Evolutionary conservation across 2,888 invertebrate species (phyloP), one percentile per base, ranked within the genome.

Genomic region (Exocentrus adspersus): DNA sequence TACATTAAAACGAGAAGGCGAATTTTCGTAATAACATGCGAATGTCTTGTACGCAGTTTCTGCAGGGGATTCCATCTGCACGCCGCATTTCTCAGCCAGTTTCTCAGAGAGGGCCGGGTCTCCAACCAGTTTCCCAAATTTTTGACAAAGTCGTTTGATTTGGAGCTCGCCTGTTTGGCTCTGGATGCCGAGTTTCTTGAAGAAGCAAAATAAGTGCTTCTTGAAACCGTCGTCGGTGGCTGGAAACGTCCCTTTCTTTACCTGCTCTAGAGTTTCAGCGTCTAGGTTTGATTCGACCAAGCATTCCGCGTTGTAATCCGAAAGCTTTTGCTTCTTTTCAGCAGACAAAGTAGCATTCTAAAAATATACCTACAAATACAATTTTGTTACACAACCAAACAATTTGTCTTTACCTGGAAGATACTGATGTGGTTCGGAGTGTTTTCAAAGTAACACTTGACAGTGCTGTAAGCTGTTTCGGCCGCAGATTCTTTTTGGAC

Each of bases 221-320:
- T 73, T 72, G 14, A 71, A 57, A 59, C 67, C 66, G 12, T 68
- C 66, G 12, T 69, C 65, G 60, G 72, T 69, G 4, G 72, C 69
- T 10, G 30, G 41, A 41, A 68, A 67, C 28, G 65, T 58, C 3
- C 69, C 71, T 12, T 67, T 64, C 43, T 65, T 57, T 1, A 65
- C 67, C 20, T 67, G 67, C 28, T 66, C 51, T 6, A 73, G 61
- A 6, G 61, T 28, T 9, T 67, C 67, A n/a, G 60, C 16, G 21
- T 60, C 60, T 1, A 72, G 68, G 21, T 64, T 63, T n/a, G 66
- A 65, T 14, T 61, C 60, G 2, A 51, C 54, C 4, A 45, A 32
- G 59, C 75, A 75, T 53, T 72, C 71, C 17, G 64, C 68, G 60
- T 71, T 67, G 58, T 50, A 48, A 19, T 58, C 45, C 28, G 63